Conservation (phyloP, 2,797 vertebrate genomes). For the Paedocypris micromegethes region DNA sequence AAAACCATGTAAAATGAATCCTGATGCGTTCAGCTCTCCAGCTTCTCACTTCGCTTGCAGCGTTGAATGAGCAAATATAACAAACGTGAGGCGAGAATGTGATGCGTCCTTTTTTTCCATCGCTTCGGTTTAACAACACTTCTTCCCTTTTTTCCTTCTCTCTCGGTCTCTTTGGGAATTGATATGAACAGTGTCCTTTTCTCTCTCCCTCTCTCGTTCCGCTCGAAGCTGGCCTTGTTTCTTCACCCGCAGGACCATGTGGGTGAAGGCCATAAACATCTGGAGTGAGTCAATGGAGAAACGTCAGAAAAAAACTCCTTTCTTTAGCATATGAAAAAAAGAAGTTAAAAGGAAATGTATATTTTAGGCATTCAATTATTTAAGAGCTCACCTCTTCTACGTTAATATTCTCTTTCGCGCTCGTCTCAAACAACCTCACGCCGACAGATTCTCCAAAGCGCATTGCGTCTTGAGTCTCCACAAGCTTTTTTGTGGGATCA, state of each 20-base stretch:
- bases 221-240: slow-evolving; percentile 73
- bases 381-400: slow-evolving; percentile 74
- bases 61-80: slow-evolving; percentile 31
- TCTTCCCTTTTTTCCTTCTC: slow-evolving; percentile 68
- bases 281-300: slow-evolving; percentile 38
- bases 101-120: slow-evolving; percentile 2
- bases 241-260: slow-evolving; percentile 76
- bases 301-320: no score
- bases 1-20: not conserved
- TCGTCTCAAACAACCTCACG: slow-evolving; percentile 77
- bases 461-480: slow-evolving; percentile 71
- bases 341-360: not conserved
- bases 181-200: slow-evolving; percentile 76
- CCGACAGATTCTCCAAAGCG: slow-evolving; percentile 75
- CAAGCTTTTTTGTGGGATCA: slow-evolving; percentile 68
- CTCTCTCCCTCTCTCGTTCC: slow-evolving; percentile 65
- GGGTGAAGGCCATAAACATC: slow-evolving; percentile 83
- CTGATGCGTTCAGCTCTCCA: no score
- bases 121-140: slow-evolving; percentile 64
- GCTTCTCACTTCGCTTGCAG: slow-evolving; percentile 14
- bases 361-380: not conserved
- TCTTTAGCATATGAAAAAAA: no score
- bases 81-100: slow-evolving; percentile 1
- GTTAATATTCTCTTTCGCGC: slow-evolving; percentile 81
- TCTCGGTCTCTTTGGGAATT: slow-evolving; percentile 69